Percentiles rank a stretch among this genome's conserved stretches.
Evolutionary conservation across 2,797 vertebrate genomes (phyloP).

Genomic region (Odontamblyopus lacepedii): DNA sequence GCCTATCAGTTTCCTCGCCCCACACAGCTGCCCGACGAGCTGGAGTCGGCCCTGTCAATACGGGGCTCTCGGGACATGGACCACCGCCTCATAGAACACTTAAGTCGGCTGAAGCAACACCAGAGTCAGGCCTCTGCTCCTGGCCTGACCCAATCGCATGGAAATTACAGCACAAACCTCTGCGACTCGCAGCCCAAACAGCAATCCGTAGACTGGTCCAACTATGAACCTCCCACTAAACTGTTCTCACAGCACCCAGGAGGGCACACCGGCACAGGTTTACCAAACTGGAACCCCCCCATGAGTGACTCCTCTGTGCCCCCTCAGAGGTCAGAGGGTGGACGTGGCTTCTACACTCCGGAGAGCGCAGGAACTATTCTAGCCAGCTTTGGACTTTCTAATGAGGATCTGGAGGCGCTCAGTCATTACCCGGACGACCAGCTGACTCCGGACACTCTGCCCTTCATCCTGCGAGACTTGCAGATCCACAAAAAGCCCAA

Average conservation of each 20-base stretch:
- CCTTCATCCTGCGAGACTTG: constrained; percentile 88
- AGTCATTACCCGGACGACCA: constrained; percentile 93
- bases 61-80: constrained; percentile 66
- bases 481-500: constrained; percentile 84
- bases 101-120: constrained; percentile 47
- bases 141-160: constrained; percentile 76
- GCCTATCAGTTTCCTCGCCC: constrained; percentile 69
- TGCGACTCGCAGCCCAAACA: constrained; percentile 53
- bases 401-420: constrained; percentile 90
- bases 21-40: constrained; percentile 69
- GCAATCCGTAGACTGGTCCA: constrained; percentile 68
- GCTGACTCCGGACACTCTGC: constrained; percentile 90
- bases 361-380: constrained; percentile 91
- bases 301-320: constrained; percentile 26
- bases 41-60: constrained; percentile 70
- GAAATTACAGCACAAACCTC: constrained; percentile 49
- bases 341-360: constrained; percentile 82
- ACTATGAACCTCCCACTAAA: constrained; percentile 60
- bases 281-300: constrained; percentile 50
- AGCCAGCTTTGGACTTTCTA: constrained; percentile 91
- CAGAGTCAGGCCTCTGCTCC: constrained; percentile 68
- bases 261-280: constrained; percentile 36
- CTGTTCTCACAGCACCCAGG: constrained; percentile 62
- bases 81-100: constrained; percentile 63
- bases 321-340: constrained; percentile 22